Evolutionary conservation across 2,113 vertebrate genomes (phyloP).

Genomic region (Zosterops japonicus): DNA sequence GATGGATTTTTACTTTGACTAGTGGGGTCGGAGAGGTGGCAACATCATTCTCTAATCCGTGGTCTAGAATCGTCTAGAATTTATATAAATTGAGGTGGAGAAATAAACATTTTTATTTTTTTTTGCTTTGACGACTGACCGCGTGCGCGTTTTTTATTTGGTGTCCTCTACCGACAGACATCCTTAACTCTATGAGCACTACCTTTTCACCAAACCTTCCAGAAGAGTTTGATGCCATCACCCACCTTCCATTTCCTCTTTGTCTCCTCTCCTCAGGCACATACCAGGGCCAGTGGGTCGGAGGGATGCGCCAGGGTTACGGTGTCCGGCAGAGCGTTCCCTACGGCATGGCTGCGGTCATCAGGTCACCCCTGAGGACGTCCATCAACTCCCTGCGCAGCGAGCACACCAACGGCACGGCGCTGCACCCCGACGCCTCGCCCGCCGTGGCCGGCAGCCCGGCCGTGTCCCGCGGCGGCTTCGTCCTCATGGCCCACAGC

Average conservation of each 20-base stretch:
- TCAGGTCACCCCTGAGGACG: conserved; percentile 93
- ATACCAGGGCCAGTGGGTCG: conserved; percentile 96
- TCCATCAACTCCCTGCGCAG: conserved; percentile 98
- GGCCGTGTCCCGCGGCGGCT: conserved; percentile 87
- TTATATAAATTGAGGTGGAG: no score
- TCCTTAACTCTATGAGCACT: neutral
- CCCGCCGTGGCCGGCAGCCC: conserved; percentile 87
- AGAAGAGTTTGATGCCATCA: neutral
- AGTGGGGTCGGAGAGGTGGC: no score
- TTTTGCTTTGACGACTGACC: no score
- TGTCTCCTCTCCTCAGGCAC: conserved; percentile 78
- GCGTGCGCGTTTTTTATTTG: no score
- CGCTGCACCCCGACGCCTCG: conserved; percentile 81
- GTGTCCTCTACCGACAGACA: no score
- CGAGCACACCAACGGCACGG: conserved; percentile 91
- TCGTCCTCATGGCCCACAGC: conserved; percentile 90
- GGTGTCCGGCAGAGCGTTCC: conserved; percentile 96
- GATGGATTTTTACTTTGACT: no score
- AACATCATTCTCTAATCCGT: no score
- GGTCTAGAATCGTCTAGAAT: no score
- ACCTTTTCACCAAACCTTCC: no score
- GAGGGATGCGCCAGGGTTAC: conserved; percentile 95
- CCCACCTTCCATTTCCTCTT: neutral
- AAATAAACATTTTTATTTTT: no score
- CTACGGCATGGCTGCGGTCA: conserved; percentile 96